Evolutionary conservation across 2,113 vertebrate species (phyloP).

Genomic region (Lontra canadensis): DNA sequence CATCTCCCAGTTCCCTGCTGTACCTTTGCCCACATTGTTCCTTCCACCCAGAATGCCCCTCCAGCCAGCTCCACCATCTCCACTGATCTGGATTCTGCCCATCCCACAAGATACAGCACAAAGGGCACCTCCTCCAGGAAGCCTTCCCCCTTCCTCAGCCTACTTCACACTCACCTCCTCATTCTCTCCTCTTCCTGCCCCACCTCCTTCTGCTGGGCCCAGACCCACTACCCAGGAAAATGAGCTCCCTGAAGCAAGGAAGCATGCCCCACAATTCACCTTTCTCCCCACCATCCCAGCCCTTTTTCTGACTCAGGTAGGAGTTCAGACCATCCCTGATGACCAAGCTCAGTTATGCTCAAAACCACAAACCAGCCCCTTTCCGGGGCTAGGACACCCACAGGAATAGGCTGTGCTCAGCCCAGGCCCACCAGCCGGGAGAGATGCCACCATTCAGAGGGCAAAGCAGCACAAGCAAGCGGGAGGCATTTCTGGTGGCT

Average conservation of each 20-base stretch:
- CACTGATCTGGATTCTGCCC: not conserved
- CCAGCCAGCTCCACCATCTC: not conserved
- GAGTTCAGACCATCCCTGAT: not conserved
- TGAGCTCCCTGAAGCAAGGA: not conserved
- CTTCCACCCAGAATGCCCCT: not conserved
- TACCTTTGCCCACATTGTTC: rapidly evolving
- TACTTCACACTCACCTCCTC: not conserved
- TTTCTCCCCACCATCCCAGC: not conserved
- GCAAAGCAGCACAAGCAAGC: not conserved
- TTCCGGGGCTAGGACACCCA: rapidly evolving
- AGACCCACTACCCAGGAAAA: not conserved
- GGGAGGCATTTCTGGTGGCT: constrained; percentile 50
- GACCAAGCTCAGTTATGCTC: not conserved
- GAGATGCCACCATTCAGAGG: not conserved
- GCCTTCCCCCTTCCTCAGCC: not conserved
- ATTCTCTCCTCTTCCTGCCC: not conserved
- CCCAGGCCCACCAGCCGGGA: not conserved
- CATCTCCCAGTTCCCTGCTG: not conserved
- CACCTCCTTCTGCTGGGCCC: not conserved
- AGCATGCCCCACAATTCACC: not conserved
- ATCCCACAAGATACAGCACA: not conserved
- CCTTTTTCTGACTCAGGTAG: not conserved
- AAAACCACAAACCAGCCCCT: not conserved
- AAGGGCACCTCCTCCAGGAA: not conserved
- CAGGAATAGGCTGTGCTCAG: not conserved